Base-by-base conservation (phyloP, 2,797 vertebrate species). In the Galagoides demidoff region DNA sequence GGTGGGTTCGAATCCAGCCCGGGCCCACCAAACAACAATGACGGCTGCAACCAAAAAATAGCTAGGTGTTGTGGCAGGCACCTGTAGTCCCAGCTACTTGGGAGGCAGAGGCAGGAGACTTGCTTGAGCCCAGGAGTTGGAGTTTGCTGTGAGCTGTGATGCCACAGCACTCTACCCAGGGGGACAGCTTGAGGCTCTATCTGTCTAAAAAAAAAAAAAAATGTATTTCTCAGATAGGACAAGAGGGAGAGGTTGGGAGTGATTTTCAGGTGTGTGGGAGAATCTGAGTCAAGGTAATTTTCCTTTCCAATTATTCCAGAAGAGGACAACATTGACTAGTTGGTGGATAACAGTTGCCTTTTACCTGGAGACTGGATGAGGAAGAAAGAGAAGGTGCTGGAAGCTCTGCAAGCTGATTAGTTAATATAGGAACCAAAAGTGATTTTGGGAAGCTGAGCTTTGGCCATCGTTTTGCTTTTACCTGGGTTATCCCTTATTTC, bases 301-400 rank as follows among this genome's bases (percentile, higher is more conserved):
- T 73, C 16, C 61, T 92, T 89, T 92, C 49, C 34, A 45, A 89
- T 95, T 85, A 79, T 59, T 79, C 84, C 31, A 37, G 70, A 78
- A 29, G 79, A 66, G 25, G 77, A 71, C 25, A 63, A 34, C 79
- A 45, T 14, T 64, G 66, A 61, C 37, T 43, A 20, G 20, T 16
- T 39, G 11, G 34, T 73, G 4, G 43, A 9, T n/a, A 66, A 49
- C 2, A 57, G 70, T 17, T 61, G 64, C 37, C 27, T 27, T 83
- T 77, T 77, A 61, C 49, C 9, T 17, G 13, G 66, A 87, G 87
- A 34, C 55, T 85, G 81, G 20, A 11, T 43, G 55, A 34, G 52
- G 71, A n/a, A n/a, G 61, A 59, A 91, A 25, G 37, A 74, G 70
- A 34, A 31, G 29, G 34, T 23, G 17, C 52, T 84, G 13, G 55